These are phyloP conservation scores for Microctonus hyperodae DNA, from an alignment of 2,888 invertebrate genomes.

Conservation along the genomic window DNA sequence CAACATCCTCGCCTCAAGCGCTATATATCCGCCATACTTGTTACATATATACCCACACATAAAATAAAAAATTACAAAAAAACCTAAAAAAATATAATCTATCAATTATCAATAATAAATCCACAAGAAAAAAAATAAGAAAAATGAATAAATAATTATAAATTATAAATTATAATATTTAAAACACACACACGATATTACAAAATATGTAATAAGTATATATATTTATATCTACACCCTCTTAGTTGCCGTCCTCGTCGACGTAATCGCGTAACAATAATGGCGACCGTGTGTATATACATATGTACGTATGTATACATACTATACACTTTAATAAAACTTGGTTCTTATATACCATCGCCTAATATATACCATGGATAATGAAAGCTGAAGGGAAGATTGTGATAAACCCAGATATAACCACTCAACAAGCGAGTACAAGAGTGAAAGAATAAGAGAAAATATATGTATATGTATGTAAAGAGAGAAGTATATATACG, in stretches of 20 bases:
- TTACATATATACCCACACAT: slow-evolving; percentile 10
- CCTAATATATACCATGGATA: slow-evolving; percentile 8
- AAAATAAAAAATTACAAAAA: neutral
- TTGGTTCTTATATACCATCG: neutral
- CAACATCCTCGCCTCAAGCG: slow-evolving; percentile 43
- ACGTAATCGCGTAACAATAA: slow-evolving; percentile 24
- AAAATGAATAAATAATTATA: too few relatives aligned
- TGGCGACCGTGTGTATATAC: neutral
- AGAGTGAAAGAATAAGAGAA: neutral
- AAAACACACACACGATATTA: too few relatives aligned
- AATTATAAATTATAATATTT: too few relatives aligned
- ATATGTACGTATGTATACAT: too few relatives aligned
- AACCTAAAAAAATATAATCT: too few relatives aligned
- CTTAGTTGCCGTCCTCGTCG: slow-evolving; percentile 4
- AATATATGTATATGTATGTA: too few relatives aligned
- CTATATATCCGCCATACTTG: too few relatives aligned
- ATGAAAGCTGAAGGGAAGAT: slow-evolving; percentile 8
- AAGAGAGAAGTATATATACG: too few relatives aligned
- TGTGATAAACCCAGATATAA: slow-evolving; percentile 17
- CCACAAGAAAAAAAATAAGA: too few relatives aligned
- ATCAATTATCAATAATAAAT: too few relatives aligned
- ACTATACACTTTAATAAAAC: neutral
- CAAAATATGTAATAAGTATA: too few relatives aligned
- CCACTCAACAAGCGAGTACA: slow-evolving; percentile 11
- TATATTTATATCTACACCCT: neutral